These are phyloP conservation scores for Leucoraja ocellata DNA, from an alignment of 2,797 vertebrate genomes.

Conservation along the genomic window DNA sequence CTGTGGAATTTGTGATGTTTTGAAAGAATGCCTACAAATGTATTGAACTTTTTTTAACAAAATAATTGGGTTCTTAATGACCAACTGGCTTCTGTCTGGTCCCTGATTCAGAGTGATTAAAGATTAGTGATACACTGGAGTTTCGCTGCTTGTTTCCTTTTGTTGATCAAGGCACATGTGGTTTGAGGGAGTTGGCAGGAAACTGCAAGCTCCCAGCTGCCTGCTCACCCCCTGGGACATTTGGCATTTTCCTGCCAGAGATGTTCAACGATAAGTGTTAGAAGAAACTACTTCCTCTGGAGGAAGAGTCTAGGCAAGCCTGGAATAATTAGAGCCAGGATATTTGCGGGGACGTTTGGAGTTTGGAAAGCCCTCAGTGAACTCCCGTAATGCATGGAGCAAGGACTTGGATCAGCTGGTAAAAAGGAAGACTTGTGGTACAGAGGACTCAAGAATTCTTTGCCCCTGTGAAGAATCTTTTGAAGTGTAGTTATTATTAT, in stretches of 20 bases:
- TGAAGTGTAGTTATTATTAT: too few relatives aligned
- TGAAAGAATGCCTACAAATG: background rate
- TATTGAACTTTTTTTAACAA: background rate
- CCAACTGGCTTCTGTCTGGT: background rate
- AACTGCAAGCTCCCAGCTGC: background rate
- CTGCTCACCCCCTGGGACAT: background rate
- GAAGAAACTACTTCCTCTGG: background rate
- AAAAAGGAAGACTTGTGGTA: too few relatives aligned
- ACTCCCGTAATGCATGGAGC: background rate
- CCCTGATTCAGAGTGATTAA: background rate
- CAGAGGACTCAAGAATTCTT: too few relatives aligned
- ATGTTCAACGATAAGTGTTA: background rate
- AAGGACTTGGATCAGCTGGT: background rate
- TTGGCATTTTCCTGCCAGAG: background rate
- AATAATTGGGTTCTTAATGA: background rate
- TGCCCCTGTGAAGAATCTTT: too few relatives aligned
- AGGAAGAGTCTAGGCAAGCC: background rate
- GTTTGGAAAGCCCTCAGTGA: background rate
- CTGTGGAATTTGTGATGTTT: constrained; percentile 22
- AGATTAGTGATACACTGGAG: background rate
- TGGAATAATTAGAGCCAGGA: background rate
- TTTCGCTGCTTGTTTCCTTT: background rate
- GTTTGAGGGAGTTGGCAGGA: background rate
- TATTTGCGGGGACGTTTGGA: background rate
- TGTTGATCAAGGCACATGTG: background rate